Evolutionary conservation across 2,113 vertebrate genomes (phyloP).

Genomic region (Ornithorhynchus anatinus): DNA sequence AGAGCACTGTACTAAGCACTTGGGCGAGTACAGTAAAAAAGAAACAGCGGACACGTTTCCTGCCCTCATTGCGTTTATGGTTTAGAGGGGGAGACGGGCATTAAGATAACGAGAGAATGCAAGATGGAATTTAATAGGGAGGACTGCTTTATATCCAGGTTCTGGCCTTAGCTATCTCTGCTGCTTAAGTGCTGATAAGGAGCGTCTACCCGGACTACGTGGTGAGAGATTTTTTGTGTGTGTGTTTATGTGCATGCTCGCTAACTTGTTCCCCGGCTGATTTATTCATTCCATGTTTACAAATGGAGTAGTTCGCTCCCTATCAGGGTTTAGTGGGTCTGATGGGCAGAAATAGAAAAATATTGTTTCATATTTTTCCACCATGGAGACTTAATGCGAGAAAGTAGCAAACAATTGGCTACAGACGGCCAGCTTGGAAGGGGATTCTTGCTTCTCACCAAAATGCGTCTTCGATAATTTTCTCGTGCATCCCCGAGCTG

Average conservation of each 20-base stretch:
- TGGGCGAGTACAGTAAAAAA: too few relatives aligned
- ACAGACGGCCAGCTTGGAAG: not conserved
- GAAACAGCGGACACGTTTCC: too few relatives aligned
- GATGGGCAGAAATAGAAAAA: conserved; percentile 40
- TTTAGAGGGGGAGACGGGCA: too few relatives aligned
- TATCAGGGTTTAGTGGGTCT: conserved; percentile 34
- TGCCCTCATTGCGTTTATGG: too few relatives aligned
- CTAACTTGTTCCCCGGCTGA: not conserved
- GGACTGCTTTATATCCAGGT: not conserved
- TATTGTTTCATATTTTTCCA: conserved; percentile 13
- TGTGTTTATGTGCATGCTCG: conserved; percentile 53
- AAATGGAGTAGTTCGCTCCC: conserved; percentile 26
- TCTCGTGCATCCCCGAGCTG: conserved; percentile 15
- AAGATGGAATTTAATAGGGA: conserved; percentile 13
- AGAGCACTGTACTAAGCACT: too few relatives aligned
- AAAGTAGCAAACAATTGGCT: conserved; percentile 18
- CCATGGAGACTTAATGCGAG: conserved; percentile 39
- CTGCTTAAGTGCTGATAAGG: conserved; percentile 51
- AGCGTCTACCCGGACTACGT: conserved; percentile 44
- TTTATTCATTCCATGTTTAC: not conserved
- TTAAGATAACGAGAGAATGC: not conserved
- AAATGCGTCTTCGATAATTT: conserved; percentile 13
- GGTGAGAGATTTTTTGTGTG: too few relatives aligned
- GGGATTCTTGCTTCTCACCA: conserved; percentile 2
- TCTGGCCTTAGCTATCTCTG: conserved; percentile 25